These are phyloP conservation scores for Morpho helenor DNA, from an alignment of 2,888 invertebrate species.

Conservation along the genomic window DNA sequence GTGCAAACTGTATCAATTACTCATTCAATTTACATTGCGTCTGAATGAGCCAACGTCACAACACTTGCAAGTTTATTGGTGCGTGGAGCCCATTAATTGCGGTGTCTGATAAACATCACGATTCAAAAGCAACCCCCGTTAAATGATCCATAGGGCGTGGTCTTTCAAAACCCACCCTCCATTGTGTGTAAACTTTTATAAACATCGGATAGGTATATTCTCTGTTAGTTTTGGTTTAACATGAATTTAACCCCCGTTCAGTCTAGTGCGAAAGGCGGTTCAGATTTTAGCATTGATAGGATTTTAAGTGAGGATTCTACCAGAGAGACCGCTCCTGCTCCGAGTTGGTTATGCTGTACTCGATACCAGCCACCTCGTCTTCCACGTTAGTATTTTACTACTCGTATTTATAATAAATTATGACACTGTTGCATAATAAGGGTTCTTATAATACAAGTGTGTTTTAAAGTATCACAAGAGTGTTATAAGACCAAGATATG, in stretches of 20 bases:
- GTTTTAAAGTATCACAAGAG: no score
- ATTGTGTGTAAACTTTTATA: slow-evolving; percentile 33
- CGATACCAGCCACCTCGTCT: slow-evolving; percentile 86
- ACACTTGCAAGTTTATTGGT: slow-evolving; percentile 57
- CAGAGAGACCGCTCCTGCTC: slow-evolving; percentile 38
- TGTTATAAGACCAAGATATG: no score
- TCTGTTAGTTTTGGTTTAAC: slow-evolving; percentile 25
- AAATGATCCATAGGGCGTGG: slow-evolving; percentile 41
- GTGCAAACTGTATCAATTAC: slow-evolving; percentile 70
- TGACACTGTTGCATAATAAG: no score
- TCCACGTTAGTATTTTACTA: slow-evolving; percentile 73
- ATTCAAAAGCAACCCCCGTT: slow-evolving; percentile 31
- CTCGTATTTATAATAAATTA: not conserved
- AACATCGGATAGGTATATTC: slow-evolving; percentile 29
- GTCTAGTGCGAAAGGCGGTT: slow-evolving; percentile 52
- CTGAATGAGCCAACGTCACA: slow-evolving; percentile 71
- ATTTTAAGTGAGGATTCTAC: slow-evolving; percentile 73
- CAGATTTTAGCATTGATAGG: slow-evolving; percentile 81
- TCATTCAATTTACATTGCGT: slow-evolving; percentile 52
- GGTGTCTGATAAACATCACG: slow-evolving; percentile 35
- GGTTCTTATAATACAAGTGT: no score
- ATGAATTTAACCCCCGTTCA: slow-evolving; percentile 57
- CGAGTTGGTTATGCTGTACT: slow-evolving; percentile 85
- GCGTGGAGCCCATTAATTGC: slow-evolving; percentile 53
- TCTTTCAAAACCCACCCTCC: slow-evolving; percentile 34